Evolutionary conservation across 2,113 vertebrate species (phyloP).

Genomic region (Monarcha castaneiventris): DNA sequence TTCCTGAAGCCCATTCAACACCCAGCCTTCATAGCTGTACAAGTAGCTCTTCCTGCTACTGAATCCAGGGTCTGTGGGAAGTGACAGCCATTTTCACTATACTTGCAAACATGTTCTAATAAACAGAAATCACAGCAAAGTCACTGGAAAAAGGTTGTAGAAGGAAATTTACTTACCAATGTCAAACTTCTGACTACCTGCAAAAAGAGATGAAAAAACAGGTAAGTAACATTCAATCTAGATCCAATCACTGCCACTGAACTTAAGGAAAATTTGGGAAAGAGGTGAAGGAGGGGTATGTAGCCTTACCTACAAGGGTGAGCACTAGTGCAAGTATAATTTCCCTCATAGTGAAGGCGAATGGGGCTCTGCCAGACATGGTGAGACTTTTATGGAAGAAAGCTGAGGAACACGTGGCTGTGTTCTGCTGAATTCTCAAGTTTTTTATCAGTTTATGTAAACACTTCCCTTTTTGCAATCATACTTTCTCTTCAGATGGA

Average conservation of each 20-base stretch:
- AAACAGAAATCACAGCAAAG: background rate
- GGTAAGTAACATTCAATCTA: background rate
- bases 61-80: conserved; percentile 75
- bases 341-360: conserved; percentile 78
- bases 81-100: background rate
- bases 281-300: background rate
- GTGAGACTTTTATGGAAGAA: conserved; percentile 67
- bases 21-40: conserved; percentile 77
- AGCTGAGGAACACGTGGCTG: conserved; percentile 35
- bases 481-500: background rate
- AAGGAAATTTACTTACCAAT: conserved; percentile 25
- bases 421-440: conserved; percentile 54
- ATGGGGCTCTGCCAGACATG: background rate
- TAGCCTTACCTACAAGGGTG: conserved; percentile 81
- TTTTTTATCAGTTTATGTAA: conserved; percentile 68
- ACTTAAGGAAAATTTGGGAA: background rate
- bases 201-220: background rate
- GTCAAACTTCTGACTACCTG: conserved; percentile 56
- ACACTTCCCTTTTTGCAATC: conserved; percentile 41
- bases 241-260: background rate
- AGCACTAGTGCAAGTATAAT: conserved; percentile 76
- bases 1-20: conserved; percentile 77
- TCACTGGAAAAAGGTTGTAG: background rate
- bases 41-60: conserved; percentile 58
- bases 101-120: background rate